A percentile compares a stretch with the other conserved stretches of the same genome.
Conservation (phyloP, 2,797 vertebrate species). For the Anisognathus igniventris region DNA sequence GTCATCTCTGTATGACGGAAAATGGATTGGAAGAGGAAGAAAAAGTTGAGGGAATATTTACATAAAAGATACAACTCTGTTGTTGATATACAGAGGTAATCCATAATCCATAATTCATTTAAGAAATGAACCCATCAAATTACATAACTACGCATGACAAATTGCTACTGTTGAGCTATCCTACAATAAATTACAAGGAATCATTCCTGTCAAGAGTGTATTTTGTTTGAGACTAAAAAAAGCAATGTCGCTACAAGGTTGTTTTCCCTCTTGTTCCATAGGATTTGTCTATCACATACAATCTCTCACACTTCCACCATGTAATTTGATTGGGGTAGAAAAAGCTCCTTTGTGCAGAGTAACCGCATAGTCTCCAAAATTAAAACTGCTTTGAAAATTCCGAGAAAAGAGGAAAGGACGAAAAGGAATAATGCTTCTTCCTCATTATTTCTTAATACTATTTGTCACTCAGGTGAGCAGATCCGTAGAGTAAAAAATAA, state of each 20-base stretch:
- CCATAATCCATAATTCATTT: conserved; percentile 72
- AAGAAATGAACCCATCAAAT: conserved; percentile 65
- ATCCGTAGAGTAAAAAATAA: not conserved
- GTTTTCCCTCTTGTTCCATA: not conserved
- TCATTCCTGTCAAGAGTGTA: conserved; percentile 41
- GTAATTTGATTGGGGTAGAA: not conserved
- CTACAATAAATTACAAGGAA: conserved; percentile 54
- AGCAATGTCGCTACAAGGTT: conserved; percentile 46
- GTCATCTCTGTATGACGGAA: conserved; percentile 56
- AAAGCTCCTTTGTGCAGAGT: not conserved
- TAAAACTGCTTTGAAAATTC: not conserved
- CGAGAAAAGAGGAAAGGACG: not conserved
- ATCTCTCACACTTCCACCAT: not conserved
- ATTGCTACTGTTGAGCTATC: conserved; percentile 46
- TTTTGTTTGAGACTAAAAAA: conserved; percentile 42
- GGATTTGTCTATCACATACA: conserved; percentile 7
- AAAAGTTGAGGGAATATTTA: conserved; percentile 69
- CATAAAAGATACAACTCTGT: conserved; percentile 57
- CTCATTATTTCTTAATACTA: not conserved
- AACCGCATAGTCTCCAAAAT: not conserved
- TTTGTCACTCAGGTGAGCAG: conserved; percentile 44
- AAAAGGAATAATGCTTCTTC: not conserved
- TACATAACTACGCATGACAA: conserved; percentile 61
- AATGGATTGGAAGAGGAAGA: conserved; percentile 64
- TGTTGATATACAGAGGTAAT: conserved; percentile 70